Evolutionary conservation across 2,797 vertebrate species (phyloP).

Genomic region (Hypotaenidia okinawae): DNA sequence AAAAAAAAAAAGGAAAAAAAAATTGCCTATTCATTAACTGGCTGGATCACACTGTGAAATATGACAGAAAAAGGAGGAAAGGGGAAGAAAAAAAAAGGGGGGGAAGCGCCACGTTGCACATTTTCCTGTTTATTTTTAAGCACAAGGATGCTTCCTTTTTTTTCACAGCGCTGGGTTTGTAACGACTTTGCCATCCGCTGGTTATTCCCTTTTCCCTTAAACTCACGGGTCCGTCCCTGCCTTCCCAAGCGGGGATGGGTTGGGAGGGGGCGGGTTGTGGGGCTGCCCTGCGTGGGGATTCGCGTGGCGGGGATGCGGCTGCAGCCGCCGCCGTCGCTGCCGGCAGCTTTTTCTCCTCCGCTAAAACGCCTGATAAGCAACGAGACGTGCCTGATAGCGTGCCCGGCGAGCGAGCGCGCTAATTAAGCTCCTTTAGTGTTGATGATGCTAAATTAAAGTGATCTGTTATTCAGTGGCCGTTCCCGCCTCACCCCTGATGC

Average conservation of each 20-base stretch:
- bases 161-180: background rate
- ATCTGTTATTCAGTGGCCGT: background rate
- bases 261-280: no score
- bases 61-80: background rate
- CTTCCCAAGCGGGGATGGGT: background rate
- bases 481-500: background rate
- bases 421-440: constrained; percentile 34
- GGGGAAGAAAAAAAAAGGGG: background rate
- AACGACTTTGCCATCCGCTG: background rate
- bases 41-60: constrained; percentile 71
- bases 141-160: background rate
- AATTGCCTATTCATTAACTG: constrained; percentile 39
- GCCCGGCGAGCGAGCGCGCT: background rate
- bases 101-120: background rate
- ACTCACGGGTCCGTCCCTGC: fast-evolving
- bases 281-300: background rate
- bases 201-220: background rate
- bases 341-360: constrained; percentile 15
- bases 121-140: constrained; percentile 52
- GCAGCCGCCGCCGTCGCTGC: background rate
- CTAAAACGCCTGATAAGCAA: background rate
- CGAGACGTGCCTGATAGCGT: background rate
- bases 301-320: background rate
- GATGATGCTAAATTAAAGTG: constrained; percentile 39
- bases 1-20: background rate